Evolutionary conservation across 2,113 vertebrate genomes (phyloP).

Genomic region (Amphiprion ocellaris): DNA sequence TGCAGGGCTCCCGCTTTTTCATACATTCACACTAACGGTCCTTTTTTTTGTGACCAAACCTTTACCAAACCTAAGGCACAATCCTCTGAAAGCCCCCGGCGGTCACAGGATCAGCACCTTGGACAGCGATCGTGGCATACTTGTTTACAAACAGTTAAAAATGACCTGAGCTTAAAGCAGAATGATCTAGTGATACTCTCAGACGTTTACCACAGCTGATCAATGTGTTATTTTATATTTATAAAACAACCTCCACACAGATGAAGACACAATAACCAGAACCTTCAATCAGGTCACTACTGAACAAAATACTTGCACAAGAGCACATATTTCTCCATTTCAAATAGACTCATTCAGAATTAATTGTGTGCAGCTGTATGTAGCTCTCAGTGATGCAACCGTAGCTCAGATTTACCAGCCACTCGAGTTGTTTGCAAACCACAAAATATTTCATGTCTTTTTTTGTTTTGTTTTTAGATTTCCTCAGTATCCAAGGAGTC

Average conservation of each 20-base stretch:
- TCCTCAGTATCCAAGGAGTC: too few relatives aligned
- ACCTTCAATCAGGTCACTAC: neutral
- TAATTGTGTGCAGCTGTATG: neutral
- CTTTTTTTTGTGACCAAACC: neutral
- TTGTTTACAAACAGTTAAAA: constrained; percentile 35
- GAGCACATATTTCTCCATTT: neutral
- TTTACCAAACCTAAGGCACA: constrained; percentile 13
- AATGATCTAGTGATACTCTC: neutral
- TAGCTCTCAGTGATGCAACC: neutral
- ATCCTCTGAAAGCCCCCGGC: constrained; percentile 5
- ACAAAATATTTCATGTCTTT: too few relatives aligned
- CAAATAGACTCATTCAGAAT: neutral
- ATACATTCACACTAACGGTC: constrained; percentile 19
- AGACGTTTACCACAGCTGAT: neutral
- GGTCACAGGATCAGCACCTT: constrained; percentile 70
- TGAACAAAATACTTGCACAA: neutral
- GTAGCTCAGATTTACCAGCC: too few relatives aligned
- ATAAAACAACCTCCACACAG: neutral
- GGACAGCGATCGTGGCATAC: constrained; percentile 61
- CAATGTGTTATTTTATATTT: constrained; percentile 1
- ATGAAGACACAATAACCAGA: neutral
- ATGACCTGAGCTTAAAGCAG: constrained; percentile 13
- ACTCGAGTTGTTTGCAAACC: too few relatives aligned
- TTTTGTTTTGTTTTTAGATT: too few relatives aligned
- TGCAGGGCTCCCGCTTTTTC: neutral